A percentile compares a stretch with the other conserved stretches of the same genome.
Evolutionary conservation across 2,888 invertebrate species (phyloP).

Genomic region (Hyalella azteca): DNA sequence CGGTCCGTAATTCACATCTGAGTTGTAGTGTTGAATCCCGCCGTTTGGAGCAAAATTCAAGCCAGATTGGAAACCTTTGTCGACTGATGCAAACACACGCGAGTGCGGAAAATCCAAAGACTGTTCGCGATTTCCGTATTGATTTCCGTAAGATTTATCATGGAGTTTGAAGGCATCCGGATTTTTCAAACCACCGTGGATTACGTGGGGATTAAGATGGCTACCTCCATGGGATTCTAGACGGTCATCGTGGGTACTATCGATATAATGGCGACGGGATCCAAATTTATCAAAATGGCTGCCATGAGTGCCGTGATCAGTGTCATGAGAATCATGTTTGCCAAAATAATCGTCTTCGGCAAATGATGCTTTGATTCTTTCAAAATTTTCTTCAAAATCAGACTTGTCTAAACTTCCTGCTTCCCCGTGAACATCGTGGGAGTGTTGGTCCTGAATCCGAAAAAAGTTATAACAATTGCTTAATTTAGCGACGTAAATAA

Average conservation of each 20-base stretch:
- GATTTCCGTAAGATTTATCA: constrained; percentile 8
- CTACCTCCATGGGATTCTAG: background rate
- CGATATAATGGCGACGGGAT: too few relatives aligned
- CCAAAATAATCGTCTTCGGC: background rate
- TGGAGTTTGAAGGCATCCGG: background rate
- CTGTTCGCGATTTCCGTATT: background rate
- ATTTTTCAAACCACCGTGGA: background rate
- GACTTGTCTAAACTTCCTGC: background rate
- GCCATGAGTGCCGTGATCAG: background rate
- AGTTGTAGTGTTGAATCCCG: background rate
- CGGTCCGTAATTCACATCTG: background rate
- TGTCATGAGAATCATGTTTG: background rate
- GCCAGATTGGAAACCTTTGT: background rate
- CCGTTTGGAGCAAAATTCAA: background rate
- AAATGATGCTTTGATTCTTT: background rate
- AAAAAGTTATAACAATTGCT: too few relatives aligned
- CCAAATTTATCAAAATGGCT: background rate
- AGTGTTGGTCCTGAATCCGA: background rate
- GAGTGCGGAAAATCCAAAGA: background rate
- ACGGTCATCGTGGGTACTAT: background rate
- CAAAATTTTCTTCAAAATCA: background rate
- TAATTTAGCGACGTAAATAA: too few relatives aligned
- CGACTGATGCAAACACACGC: background rate
- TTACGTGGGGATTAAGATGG: background rate
- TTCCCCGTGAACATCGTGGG: background rate